Base-by-base conservation (phyloP, 1,140 invertebrate species). In the Leguminivora glycinivorella region DNA sequence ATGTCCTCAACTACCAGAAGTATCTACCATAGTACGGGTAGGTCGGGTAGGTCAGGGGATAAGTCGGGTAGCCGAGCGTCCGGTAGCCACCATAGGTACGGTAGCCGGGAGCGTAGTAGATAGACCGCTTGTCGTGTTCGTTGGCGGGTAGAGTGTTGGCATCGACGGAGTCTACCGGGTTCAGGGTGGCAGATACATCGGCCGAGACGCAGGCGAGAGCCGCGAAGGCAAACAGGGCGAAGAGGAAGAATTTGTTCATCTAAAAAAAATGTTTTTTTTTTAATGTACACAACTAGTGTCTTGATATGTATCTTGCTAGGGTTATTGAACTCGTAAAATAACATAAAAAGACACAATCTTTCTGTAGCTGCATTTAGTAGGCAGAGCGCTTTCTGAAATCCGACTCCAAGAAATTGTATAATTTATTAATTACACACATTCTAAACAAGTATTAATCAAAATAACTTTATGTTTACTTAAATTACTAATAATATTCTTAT, bases 241-340 rank as follows among this genome's bases (percentile, higher is more conserved):
- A 17, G 2, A 71, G 1, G 60, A 67, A 31, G 6, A 67, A 10
- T 22, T 71, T 71, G 70, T 71, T 66, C 70, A 71, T 71, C 70
- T 71, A 60, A 19, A 71, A 71, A 6, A 38, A 38, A 12, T 2
- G 0, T 38, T 38, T 38, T 38, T 7, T 38, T n/a, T 52, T 19
- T 9, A 22, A 22, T 52, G 43, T 7, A 31, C 4, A 5, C 29
- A 31, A 31, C 10, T 34, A 0, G 7, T 9, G 31, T 7, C 29
- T 1, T 1, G 12, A 9, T 10, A 34, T 10, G 31, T 34, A n/a
- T n/a, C n/a, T 34, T 7, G 9, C 1, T 34, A 10, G 12, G 31
- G 31, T 10, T 10, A 10, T 34, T 10, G 9, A n/a, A n/a, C n/a
- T n/a, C n/a, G n/a, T n/a, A n/a, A n/a, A n/a, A n/a, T n/a, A n/a